A percentile compares a stretch with the other conserved stretches of the same genome.
These are phyloP conservation scores for Myotis vivesi DNA, from an alignment of 2,797 vertebrate genomes.

Conservation along the genomic window DNA sequence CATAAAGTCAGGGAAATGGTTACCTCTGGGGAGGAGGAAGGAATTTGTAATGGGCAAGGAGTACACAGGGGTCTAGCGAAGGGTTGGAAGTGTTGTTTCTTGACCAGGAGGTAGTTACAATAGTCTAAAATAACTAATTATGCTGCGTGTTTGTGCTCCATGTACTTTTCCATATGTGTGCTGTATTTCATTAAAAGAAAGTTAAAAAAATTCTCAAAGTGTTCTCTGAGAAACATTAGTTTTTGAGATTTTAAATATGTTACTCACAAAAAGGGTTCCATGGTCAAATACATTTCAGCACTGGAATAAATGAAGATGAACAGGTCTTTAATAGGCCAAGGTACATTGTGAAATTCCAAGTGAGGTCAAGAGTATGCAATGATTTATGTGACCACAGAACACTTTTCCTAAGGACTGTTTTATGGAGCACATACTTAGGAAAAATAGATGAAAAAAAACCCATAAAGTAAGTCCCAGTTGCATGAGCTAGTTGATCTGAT, in stretches of 20 bases:
- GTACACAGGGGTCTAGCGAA: not conserved
- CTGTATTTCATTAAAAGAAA: conserved; percentile 1
- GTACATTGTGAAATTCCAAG: conserved; percentile 10
- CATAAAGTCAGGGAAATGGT: not conserved
- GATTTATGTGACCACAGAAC: not conserved
- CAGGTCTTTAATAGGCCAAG: not conserved
- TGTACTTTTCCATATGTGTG: not conserved
- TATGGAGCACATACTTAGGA: not conserved
- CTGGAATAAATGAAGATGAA: conserved; percentile 30
- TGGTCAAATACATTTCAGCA: conserved; percentile 21
- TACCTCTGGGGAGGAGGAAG: not conserved
- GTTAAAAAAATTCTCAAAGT: not conserved
- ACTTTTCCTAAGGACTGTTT: not conserved
- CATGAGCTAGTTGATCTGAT: not conserved
- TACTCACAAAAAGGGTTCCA: not conserved
- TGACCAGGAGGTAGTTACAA: not conserved
- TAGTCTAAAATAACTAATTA: not conserved
- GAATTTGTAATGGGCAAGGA: not conserved
- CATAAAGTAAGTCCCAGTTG: not conserved
- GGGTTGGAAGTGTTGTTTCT: not conserved
- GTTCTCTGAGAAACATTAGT: not conserved
- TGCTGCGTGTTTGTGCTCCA: not conserved
- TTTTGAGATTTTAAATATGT: conserved; percentile 19
- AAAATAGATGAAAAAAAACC: not conserved
- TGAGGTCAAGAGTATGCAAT: not conserved